Evolutionary conservation across 1,140 invertebrate species (phyloP), one percentile per base, ranked within the genome.

Genomic region (Zaprionus ghesquierei): DNA sequence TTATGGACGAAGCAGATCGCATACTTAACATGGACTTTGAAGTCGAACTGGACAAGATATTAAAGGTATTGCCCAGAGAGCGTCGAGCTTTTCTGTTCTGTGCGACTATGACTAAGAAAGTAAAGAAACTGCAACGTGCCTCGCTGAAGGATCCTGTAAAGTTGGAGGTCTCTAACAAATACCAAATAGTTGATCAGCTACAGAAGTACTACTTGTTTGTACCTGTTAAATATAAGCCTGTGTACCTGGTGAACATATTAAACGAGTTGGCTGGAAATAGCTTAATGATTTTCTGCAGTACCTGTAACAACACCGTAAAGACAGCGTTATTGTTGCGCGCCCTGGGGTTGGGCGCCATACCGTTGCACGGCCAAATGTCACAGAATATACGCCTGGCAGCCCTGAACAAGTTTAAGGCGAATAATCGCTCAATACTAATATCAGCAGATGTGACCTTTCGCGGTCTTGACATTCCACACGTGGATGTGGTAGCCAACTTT

Each of bases 91-190:
- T 96, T 76, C 91, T 99, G 23, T 99, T 99, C 93, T 99, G 98
- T 2, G 98, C 98, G 2, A 99, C 98, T 18, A 99, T 99, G 98
- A 99, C 98, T 0, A 98, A 98, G 91, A 99, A 99, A 93, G 98
- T 99, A 1, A 95, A 97, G 76, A 99, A 99, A 92, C 92, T 99
- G 20, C 98, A 99, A 92, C 93, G 98, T 58, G 99, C 99, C 1
- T 99, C 97, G 5, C 93, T 99, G 1, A 95, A 95, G 75, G 95
- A 97, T 92, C 98, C 99, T 8, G 97, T 98, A 0, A 98, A 97
- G 93, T 96, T 99, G 8, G 98, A 99, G 92, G 97, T 99, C 1
- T 98, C 97, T 0, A 98, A 96, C 4, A 99, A 99, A 92, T 99
- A 99, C 92, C 98, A 99, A 93, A 99, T 99, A 9, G 99, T 99